phyloP scores from a whole-genome alignment of 2,113 vertebrate genomes.

The Microcebus lehilahytsara region DNA sequence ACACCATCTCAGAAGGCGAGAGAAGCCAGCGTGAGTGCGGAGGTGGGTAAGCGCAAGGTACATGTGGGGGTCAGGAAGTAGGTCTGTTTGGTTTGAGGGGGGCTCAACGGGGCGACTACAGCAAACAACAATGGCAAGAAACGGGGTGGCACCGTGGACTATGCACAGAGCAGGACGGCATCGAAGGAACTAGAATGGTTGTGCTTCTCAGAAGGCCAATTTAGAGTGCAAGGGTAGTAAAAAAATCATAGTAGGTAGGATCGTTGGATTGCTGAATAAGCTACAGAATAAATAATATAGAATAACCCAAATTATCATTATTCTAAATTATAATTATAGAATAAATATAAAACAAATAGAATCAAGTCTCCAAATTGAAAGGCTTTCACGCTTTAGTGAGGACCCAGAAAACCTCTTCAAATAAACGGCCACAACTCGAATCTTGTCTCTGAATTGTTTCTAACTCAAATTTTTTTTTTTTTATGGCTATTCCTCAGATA shows the following conservation, averaged over 20 bases:
- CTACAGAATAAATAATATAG: not conserved
- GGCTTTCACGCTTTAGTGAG: not conserved
- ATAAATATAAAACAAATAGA: not conserved
- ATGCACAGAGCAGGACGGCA: not conserved
- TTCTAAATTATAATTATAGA: not conserved
- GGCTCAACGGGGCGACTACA: rapidly evolving
- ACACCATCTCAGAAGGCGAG: rapidly evolving
- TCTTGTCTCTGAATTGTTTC: constrained; percentile 20
- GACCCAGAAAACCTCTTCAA: not conserved
- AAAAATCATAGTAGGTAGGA: not conserved
- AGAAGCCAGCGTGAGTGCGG: not conserved
- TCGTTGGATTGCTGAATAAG: not conserved
- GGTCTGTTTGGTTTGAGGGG: not conserved
- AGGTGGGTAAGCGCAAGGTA: rapidly evolving
- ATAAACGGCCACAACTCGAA: not conserved
- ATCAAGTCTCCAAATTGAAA: constrained; percentile 5
- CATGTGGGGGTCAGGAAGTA: not conserved
- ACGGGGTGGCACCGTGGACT: not conserved
- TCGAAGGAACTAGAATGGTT: not conserved
- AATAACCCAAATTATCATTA: not conserved
- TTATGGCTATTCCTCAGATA: not conserved
- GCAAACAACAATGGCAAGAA: not conserved
- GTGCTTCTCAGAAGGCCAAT: not conserved
- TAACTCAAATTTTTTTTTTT: not conserved
- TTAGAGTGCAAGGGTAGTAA: not conserved